phyloP scores from a whole-genome alignment of 2,797 vertebrate species.

The Podargus strigoides region DNA sequence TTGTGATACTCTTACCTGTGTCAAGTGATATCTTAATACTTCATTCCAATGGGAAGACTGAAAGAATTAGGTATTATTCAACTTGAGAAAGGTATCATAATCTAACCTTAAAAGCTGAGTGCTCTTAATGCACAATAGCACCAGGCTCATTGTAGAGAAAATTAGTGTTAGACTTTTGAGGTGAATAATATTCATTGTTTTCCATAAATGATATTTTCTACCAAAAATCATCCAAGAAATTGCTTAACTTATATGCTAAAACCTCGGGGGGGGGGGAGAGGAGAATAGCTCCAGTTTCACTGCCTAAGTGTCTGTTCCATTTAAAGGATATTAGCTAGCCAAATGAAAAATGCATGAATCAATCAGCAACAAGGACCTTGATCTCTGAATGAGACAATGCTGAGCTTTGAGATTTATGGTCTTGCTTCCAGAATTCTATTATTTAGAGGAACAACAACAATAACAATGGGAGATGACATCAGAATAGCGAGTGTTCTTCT shows the following conservation, averaged over 20 bases:
- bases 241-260: constrained; percentile 1
- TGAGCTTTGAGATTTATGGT: constrained; percentile 72
- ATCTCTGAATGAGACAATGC: constrained; percentile 59
- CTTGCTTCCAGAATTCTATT: constrained; percentile 68
- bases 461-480: constrained; percentile 71
- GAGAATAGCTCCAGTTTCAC: constrained; percentile 27
- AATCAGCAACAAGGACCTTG: constrained; percentile 57
- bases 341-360: constrained; percentile 68
- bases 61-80: background rate
- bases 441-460: constrained; percentile 69
- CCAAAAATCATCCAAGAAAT: background rate
- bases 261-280: background rate
- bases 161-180: background rate
- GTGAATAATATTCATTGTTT: background rate
- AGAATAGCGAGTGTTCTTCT: constrained; percentile 30
- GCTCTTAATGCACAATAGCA: background rate
- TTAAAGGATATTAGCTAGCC: constrained; percentile 71
- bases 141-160: background rate
- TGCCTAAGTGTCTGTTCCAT: constrained; percentile 56
- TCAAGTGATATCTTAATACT: constrained; percentile 12
- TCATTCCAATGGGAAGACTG: constrained; percentile 3
- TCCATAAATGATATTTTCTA: background rate
- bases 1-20: background rate
- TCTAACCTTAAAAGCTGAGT: background rate
- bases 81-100: background rate